Conservation (phyloP, 2,113 vertebrate species). For the Gadus chalcogrammus region DNA sequence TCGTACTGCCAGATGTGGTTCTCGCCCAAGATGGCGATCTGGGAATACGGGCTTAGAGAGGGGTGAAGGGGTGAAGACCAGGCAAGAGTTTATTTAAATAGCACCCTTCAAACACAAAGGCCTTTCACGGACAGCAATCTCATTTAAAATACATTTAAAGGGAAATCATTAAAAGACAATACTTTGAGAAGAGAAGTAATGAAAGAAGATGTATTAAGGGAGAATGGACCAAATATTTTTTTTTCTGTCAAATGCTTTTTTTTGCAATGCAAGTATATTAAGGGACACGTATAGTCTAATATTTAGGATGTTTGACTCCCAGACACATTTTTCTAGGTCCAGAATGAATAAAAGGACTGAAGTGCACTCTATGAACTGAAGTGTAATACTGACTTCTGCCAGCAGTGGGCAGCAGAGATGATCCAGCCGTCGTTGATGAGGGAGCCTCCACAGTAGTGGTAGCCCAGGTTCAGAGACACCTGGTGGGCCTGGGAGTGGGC, state of each 20-base stretch:
- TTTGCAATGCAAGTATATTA: too few species aligned
- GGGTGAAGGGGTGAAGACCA: neutral
- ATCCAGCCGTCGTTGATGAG: conserved; percentile 71
- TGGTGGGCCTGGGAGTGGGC: conserved; percentile 61
- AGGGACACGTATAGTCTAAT: too few species aligned
- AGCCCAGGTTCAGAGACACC: conserved; percentile 66
- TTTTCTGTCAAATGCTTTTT: too few species aligned
- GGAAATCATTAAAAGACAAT: too few species aligned
- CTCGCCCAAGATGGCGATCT: conserved; percentile 62
- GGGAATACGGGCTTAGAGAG: conserved; percentile 51
- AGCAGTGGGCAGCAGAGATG: conserved; percentile 73
- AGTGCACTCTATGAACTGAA: too few species aligned
- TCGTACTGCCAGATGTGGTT: conserved; percentile 66
- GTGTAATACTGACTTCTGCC: conserved; percentile 62
- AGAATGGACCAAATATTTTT: too few species aligned
- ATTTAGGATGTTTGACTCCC: too few species aligned
- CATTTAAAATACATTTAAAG: neutral
- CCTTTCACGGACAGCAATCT: neutral
- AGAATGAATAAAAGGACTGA: too few species aligned
- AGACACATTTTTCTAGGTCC: too few species aligned
- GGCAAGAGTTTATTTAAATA: neutral
- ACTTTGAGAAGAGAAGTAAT: too few species aligned
- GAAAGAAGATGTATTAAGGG: too few species aligned
- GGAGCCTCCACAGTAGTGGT: conserved; percentile 68
- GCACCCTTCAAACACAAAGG: neutral